Conservation (phyloP, 2,113 vertebrate genomes). For the Hippocampus zosterae region DNA sequence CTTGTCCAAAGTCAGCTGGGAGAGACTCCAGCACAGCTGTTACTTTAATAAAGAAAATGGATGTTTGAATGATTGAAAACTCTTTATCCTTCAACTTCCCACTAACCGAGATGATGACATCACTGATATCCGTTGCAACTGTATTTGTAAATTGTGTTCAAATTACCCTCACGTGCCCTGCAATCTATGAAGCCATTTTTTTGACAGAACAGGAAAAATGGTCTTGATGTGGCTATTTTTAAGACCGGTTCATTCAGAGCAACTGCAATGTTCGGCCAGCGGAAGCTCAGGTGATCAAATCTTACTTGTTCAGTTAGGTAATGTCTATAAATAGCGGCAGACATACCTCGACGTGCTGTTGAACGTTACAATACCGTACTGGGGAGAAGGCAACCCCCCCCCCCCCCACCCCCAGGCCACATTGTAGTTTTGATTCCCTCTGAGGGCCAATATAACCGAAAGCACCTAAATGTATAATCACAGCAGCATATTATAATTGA, state of each 20-base stretch:
- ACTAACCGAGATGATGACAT: too few species aligned
- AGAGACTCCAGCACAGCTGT: too few species aligned
- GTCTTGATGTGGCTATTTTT: neutral
- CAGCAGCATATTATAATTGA: too few species aligned
- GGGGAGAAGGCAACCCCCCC: neutral
- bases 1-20: too few species aligned
- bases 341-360: neutral
- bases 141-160: neutral
- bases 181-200: neutral
- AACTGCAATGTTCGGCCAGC: slow-evolving; percentile 20
- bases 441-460: too few species aligned
- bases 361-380: neutral
- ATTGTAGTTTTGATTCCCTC: too few species aligned
- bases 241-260: neutral
- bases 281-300: slow-evolving; percentile 28
- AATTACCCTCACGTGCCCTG: neutral
- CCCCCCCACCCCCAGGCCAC: too few species aligned
- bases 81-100: too few species aligned
- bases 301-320: slow-evolving; percentile 23
- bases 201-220: neutral
- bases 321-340: slow-evolving; percentile 12
- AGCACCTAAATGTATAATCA: too few species aligned
- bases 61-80: too few species aligned
- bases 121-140: too few species aligned
- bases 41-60: too few species aligned